Conservation (phyloP, 1,140 invertebrate genomes). For the Sitobion miscanthi region DNA sequence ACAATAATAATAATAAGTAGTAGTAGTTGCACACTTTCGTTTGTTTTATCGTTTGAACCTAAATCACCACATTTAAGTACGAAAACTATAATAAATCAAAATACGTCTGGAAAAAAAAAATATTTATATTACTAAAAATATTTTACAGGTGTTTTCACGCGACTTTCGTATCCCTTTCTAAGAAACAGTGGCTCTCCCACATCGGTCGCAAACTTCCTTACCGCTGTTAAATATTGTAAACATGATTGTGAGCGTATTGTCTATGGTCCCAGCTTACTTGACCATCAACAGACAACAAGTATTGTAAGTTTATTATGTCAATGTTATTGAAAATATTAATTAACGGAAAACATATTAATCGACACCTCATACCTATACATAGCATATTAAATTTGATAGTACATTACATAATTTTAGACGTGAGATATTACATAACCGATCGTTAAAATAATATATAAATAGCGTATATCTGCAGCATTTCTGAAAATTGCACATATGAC, state of each 20-base stretch:
- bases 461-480: neutral
- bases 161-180: neutral
- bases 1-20: neutral
- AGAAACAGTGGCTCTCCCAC: neutral
- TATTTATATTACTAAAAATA: neutral
- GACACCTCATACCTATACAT: too few species aligned
- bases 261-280: neutral
- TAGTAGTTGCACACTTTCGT: neutral
- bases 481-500: neutral
- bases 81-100: neutral
- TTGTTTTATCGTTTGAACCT: neutral
- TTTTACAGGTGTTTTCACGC: constrained; percentile 8
- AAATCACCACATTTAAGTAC: neutral
- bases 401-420: neutral
- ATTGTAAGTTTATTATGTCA: neutral
- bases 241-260: neutral
- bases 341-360: neutral
- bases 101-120: neutral
- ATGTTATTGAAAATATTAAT: too few species aligned
- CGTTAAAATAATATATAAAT: neutral
- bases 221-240: neutral
- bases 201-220: neutral
- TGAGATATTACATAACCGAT: neutral
- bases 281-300: neutral
- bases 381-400: too few species aligned